Percentiles rank a stretch among this genome's conserved stretches.
These are phyloP conservation scores for Uromys caudimaculatus DNA, from an alignment of 2,797 vertebrate genomes.

Conservation along the genomic window DNA sequence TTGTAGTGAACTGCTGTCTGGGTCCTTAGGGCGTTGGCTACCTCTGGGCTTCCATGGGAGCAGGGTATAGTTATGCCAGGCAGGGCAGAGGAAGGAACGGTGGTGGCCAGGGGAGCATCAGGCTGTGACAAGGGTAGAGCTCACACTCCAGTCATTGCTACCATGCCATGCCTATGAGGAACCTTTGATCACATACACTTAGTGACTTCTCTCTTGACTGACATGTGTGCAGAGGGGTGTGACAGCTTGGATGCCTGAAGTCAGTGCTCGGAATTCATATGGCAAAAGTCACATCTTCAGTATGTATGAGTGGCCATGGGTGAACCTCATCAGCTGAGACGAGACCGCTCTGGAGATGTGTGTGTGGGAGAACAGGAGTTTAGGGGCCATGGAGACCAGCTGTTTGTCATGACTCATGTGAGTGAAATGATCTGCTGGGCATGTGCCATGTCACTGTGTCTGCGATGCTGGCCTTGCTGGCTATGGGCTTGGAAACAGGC, in stretches of 20 bases:
- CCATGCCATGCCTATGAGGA: fast-evolving
- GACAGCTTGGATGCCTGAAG: too few relatives aligned
- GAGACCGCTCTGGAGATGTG: not conserved
- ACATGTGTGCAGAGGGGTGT: fast-evolving
- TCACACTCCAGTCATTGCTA: fast-evolving
- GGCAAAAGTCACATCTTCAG: not conserved
- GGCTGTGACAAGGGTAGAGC: fast-evolving
- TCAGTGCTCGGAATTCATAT: not conserved
- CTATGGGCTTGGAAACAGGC: not conserved
- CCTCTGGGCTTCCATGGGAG: not conserved
- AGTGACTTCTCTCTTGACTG: not conserved
- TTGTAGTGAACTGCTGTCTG: not conserved
- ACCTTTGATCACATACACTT: fast-evolving
- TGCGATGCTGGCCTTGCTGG: not conserved
- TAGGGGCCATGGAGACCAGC: not conserved
- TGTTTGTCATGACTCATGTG: not conserved
- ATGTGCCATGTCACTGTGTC: too few relatives aligned
- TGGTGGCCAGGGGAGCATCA: fast-evolving
- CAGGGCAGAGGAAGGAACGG: not conserved
- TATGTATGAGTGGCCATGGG: fast-evolving
- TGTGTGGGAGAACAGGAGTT: not conserved
- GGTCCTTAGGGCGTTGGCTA: not conserved
- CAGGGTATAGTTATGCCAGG: too few relatives aligned
- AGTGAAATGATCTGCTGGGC: not conserved
- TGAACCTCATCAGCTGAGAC: not conserved